Evolutionary conservation across 2,888 invertebrate genomes (phyloP).

Genomic region (Hylaea fasciaria): DNA sequence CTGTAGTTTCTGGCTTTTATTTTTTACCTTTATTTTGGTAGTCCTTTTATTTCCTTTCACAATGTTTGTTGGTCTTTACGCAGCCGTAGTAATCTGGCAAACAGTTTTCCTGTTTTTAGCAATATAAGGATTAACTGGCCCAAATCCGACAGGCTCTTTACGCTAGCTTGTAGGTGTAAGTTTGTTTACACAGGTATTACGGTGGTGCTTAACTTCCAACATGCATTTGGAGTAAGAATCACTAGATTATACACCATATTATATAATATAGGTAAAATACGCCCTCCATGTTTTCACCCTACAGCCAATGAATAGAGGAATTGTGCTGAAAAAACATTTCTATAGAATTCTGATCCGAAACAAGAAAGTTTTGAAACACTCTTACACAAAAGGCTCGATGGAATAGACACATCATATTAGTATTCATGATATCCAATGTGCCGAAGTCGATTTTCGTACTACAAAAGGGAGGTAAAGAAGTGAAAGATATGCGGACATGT

Average conservation of each 20-base stretch:
- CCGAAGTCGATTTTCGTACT: slow-evolving; percentile 27
- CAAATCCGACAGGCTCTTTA: slow-evolving; percentile 28
- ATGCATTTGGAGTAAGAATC: too few species aligned
- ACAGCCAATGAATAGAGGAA: neutral
- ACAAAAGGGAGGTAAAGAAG: slow-evolving; percentile 35
- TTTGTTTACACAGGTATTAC: neutral
- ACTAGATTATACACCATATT: neutral
- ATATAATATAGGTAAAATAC: too few species aligned
- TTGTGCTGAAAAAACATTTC: neutral
- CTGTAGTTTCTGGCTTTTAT: slow-evolving; percentile 19
- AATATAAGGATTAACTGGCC: slow-evolving; percentile 20
- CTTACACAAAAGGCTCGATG: neutral
- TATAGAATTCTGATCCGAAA: neutral
- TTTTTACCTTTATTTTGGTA: slow-evolving; percentile 22
- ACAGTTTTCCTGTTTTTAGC: slow-evolving; percentile 29
- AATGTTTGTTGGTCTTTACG: slow-evolving; percentile 23
- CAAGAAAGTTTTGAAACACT: slow-evolving; percentile 8
- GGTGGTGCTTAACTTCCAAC: neutral
- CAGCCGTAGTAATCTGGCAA: slow-evolving; percentile 19
- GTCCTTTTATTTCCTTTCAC: slow-evolving; percentile 13
- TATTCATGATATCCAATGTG: slow-evolving; percentile 24
- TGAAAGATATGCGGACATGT: slow-evolving; percentile 42
- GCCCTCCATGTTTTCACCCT: too few species aligned
- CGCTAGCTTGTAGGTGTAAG: neutral
- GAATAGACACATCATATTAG: slow-evolving; percentile 23